Percentiles rank a stretch among this genome's conserved stretches.
phyloP scores from a whole-genome alignment of 2,888 invertebrate species.

The Phyto melanocephala region DNA sequence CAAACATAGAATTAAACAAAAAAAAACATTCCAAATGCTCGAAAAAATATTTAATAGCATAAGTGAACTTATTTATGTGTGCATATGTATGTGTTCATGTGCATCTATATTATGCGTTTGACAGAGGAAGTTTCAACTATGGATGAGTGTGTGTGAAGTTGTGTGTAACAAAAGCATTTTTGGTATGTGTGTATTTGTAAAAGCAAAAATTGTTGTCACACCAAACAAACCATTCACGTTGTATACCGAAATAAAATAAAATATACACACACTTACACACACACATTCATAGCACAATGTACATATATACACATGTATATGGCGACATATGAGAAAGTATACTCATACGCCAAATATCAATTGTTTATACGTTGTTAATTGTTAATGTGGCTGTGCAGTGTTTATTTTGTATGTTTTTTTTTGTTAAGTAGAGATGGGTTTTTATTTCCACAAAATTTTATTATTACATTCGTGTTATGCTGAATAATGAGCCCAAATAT shows the following conservation, averaged over 20 bases:
- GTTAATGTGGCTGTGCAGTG: background rate
- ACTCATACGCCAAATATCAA: constrained; percentile 33
- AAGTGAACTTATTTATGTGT: background rate
- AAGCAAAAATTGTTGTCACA: constrained; percentile 55
- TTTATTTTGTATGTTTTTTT: background rate
- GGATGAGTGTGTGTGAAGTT: background rate
- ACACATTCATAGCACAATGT: background rate
- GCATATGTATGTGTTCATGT: background rate
- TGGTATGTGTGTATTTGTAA: constrained; percentile 56
- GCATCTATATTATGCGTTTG: constrained; percentile 39
- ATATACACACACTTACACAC: background rate
- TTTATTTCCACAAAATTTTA: constrained; percentile 44
- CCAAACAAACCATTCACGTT: constrained; percentile 26
- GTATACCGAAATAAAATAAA: constrained; percentile 37
- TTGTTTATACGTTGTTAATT: constrained; percentile 39
- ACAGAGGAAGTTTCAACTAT: background rate
- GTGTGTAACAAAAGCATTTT: constrained; percentile 29
- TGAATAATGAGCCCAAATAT: constrained; percentile 61
- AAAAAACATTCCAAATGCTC: background rate
- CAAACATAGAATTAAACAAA: background rate
- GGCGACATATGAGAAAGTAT: background rate
- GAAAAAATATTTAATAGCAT: background rate
- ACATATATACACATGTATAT: constrained; percentile 6
- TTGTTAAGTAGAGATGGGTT: background rate
- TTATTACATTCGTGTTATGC: constrained; percentile 56